A percentile compares a stretch with the other conserved stretches of the same genome.
phyloP scores from a whole-genome alignment of 2,113 vertebrate species.

The Osmerus mordax region DNA sequence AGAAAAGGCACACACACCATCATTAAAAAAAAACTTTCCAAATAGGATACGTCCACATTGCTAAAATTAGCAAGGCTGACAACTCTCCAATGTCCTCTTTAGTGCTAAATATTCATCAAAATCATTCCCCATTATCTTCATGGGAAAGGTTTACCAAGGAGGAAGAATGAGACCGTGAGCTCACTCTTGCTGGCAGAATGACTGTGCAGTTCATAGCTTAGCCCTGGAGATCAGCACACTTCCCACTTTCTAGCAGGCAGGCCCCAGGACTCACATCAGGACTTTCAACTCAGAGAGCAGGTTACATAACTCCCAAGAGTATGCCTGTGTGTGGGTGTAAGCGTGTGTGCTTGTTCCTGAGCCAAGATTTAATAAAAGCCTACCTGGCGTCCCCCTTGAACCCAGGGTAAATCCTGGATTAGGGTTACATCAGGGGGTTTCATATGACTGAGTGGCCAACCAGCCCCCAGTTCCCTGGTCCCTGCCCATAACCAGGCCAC shows the following conservation, averaged over 20 bases:
- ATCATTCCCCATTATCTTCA: no score
- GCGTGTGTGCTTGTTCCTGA: slow-evolving; percentile 1
- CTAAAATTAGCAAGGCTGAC: no score
- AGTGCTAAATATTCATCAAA: no score
- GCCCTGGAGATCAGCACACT: not conserved
- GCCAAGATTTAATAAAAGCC: slow-evolving; percentile 36
- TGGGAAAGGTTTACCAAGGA: not conserved
- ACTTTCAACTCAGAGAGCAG: slow-evolving; percentile 43
- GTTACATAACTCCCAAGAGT: slow-evolving; percentile 53
- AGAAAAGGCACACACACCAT: slow-evolving; percentile 13
- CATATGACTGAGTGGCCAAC: slow-evolving; percentile 44
- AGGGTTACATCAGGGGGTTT: slow-evolving; percentile 40
- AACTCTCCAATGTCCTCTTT: no score
- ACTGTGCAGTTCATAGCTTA: slow-evolving; percentile 17
- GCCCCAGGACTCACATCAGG: slow-evolving; percentile 11
- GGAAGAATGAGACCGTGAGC: not conserved
- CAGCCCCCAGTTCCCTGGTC: not conserved
- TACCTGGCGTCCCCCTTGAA: slow-evolving; percentile 48
- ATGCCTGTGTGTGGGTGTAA: slow-evolving; percentile 1
- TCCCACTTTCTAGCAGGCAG: slow-evolving; percentile 6
- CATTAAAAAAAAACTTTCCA: not conserved
- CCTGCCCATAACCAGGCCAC: not conserved
- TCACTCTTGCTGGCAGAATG: slow-evolving; percentile 6
- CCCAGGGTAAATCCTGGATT: slow-evolving; percentile 56
- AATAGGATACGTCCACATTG: no score